A percentile compares a stretch with the other conserved stretches of the same genome.
Evolutionary conservation across 2,113 vertebrate genomes (phyloP).

Genomic region (Oreochromis niloticus): DNA sequence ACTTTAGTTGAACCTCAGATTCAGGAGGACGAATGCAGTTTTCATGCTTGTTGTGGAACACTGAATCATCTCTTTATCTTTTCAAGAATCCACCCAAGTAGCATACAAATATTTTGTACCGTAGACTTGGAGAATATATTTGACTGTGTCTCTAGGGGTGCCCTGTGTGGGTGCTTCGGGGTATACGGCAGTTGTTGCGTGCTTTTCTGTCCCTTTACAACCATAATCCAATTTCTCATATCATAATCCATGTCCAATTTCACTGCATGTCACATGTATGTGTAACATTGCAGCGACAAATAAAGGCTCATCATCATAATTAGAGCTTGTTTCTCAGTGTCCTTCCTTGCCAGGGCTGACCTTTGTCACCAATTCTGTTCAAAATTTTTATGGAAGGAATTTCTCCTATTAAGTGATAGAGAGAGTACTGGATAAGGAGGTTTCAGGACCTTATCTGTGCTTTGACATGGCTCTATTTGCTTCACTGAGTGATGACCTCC

Average conservation of each 20-base stretch:
- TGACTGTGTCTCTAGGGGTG: too few relatives aligned
- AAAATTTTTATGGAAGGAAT: neutral
- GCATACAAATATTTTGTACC: too few relatives aligned
- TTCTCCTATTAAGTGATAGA: neutral
- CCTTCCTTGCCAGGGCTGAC: neutral
- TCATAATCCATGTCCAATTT: too few relatives aligned
- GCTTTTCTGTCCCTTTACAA: neutral
- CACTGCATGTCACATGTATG: too few relatives aligned
- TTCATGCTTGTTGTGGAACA: neutral
- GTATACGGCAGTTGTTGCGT: neutral
- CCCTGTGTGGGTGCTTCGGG: too few relatives aligned
- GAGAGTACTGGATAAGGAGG: neutral
- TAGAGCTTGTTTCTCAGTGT: neutral
- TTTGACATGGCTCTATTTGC: neutral
- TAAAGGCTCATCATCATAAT: too few relatives aligned
- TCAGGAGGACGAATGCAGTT: neutral
- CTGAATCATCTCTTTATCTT: too few relatives aligned
- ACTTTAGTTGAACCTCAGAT: neutral
- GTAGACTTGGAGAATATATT: too few relatives aligned
- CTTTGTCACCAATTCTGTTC: neutral
- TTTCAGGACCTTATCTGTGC: neutral
- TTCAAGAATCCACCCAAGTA: too few relatives aligned
- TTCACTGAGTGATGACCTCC: neutral
- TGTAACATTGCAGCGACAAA: too few relatives aligned
- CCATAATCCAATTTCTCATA: neutral